Evolutionary conservation across 2,888 invertebrate genomes (phyloP), one percentile per base, ranked within the genome.

Genomic region (Cosmia trapezina): DNA sequence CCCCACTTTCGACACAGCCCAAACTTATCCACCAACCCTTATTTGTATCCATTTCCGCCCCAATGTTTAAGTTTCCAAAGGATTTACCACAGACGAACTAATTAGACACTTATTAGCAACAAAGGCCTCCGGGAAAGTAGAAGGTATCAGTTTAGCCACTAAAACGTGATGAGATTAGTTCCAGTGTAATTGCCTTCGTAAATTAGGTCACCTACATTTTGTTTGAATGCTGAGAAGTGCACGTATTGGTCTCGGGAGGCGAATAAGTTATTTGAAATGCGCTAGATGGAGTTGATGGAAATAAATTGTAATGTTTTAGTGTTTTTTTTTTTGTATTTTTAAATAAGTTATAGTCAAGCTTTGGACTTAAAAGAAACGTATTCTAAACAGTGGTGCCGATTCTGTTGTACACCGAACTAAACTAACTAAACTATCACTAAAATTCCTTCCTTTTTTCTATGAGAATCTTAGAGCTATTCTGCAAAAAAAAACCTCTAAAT

Each of bases 151-250:
- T 66, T 47, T 60, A 65, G 60, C 70, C 62, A 61, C 57, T 74
- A 64, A 79, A 79, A 76, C 78, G 82, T 81, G 82, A 76, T 76
- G 71, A 70, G 76, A 84, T 84, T 84, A 84, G 73, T 84, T 79
- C 69, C 61, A 64, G 22, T 62, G 68, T 81, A 78, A 83, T 83
- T 81, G 63, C 45, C 57, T 51, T 51, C n/a, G 80, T 75, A 81
- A 73, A 70, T 28, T 81, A 62, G 81, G 72, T 81, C 67, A 83
- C 81, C 81, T 80, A 83, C 45, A 82, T 83, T 71, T 83, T 67
- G 63, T 71, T 66, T 60, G 66, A 68, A 69, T 73, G 62, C 62
- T 60, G 73, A 73, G 70, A 57, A 80, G 63, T 80, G 73, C 73
- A 71, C 66, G 70, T 62, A 80, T 74, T 64, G 68, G 63, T 67